These are phyloP conservation scores for Poecile atricapillus DNA, from an alignment of 2,113 vertebrate genomes.

Conservation along the genomic window DNA sequence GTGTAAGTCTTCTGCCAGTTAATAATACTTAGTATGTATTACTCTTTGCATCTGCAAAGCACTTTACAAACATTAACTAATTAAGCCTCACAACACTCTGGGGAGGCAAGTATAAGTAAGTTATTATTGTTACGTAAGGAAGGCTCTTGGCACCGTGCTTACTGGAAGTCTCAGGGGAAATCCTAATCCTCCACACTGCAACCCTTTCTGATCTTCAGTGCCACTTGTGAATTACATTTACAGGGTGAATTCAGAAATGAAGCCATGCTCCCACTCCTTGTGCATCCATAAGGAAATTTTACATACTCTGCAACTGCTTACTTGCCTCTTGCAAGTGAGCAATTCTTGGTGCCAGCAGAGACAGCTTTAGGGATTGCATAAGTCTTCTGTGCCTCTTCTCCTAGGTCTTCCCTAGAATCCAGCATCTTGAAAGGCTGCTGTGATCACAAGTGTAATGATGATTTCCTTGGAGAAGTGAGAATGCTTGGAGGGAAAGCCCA, in stretches of 20 bases:
- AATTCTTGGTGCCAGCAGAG: rapidly evolving
- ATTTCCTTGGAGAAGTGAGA: neutral
- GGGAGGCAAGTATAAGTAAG: conserved; percentile 40
- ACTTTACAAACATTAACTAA: conserved; percentile 60
- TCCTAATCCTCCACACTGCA: neutral
- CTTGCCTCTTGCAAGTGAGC: neutral
- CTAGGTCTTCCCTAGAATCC: neutral
- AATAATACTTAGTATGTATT: conserved; percentile 21
- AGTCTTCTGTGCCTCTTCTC: neutral
- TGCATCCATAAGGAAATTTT: neutral
- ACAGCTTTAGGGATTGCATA: neutral
- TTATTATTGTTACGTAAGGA: conserved; percentile 43
- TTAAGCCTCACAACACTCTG: conserved; percentile 39
- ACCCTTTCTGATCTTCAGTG: neutral
- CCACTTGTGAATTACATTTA: neutral
- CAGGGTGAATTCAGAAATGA: neutral
- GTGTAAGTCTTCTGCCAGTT: neutral
- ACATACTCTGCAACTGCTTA: neutral
- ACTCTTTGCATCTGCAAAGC: conserved; percentile 25
- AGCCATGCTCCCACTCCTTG: rapidly evolving
- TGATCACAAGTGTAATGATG: neutral
- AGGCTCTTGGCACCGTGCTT: neutral
- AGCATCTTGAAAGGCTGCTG: neutral
- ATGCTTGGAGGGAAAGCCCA: neutral
- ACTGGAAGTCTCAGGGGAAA: neutral